phyloP scores from a whole-genome alignment of 2,888 invertebrate species.

The Endomychus coccineus region DNA sequence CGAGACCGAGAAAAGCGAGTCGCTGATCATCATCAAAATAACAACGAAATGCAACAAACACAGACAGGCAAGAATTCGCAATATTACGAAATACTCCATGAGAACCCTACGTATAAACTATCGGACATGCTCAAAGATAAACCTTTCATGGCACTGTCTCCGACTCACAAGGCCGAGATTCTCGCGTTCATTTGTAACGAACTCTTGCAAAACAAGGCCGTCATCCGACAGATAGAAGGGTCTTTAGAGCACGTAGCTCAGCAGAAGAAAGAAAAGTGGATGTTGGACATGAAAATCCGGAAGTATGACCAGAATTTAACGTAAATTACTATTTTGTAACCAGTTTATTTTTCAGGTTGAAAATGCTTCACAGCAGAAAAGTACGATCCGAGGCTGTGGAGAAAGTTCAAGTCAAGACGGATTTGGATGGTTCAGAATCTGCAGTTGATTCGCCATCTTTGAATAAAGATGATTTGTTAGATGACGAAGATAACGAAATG shows the following conservation, averaged over 20 bases:
- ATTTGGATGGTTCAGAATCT: slow-evolving; percentile 35
- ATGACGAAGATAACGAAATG: slow-evolving; percentile 62
- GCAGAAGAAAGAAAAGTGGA: slow-evolving; percentile 83
- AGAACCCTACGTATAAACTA: slow-evolving; percentile 70
- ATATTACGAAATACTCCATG: slow-evolving; percentile 71
- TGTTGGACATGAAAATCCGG: slow-evolving; percentile 86
- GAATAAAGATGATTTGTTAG: slow-evolving; percentile 58
- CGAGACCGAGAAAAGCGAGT: slow-evolving; percentile 72
- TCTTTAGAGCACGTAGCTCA: slow-evolving; percentile 75
- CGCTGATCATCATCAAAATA: slow-evolving; percentile 75
- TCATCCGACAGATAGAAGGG: slow-evolving; percentile 80
- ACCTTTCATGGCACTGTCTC: slow-evolving; percentile 78
- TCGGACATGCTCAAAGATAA: slow-evolving; percentile 73
- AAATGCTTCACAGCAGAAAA: slow-evolving; percentile 67
- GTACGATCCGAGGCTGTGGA: slow-evolving; percentile 67
- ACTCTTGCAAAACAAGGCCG: slow-evolving; percentile 85
- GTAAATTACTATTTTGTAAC: not conserved
- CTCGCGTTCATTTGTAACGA: slow-evolving; percentile 91
- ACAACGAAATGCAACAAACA: slow-evolving; percentile 58
- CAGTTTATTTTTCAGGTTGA: slow-evolving; percentile 46
- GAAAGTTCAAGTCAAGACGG: slow-evolving; percentile 49
- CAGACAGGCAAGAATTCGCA: slow-evolving; percentile 66
- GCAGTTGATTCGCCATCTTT: slow-evolving; percentile 37
- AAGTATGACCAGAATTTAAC: slow-evolving; percentile 54
- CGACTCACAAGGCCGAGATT: slow-evolving; percentile 81